Evolutionary conservation across 2,113 vertebrate genomes (phyloP).

Genomic region (Dunckerocampus dactyliophorus): DNA sequence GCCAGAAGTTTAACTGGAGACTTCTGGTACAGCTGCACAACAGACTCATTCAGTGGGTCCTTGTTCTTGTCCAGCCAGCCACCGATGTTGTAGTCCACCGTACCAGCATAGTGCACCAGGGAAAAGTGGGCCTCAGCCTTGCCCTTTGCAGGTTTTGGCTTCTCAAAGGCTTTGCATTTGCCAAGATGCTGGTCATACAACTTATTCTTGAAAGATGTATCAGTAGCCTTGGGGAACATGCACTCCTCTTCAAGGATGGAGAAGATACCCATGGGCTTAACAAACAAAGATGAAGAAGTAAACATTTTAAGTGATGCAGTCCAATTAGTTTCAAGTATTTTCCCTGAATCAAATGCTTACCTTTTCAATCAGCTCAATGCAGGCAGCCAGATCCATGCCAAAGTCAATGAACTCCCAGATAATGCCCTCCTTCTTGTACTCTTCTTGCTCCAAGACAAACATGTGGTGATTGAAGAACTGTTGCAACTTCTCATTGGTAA

Average conservation of each 20-base stretch:
- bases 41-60: constrained; percentile 67
- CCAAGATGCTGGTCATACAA: constrained; percentile 65
- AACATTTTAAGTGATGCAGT: not conserved
- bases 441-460: constrained; percentile 8
- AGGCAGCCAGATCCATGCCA: constrained; percentile 86
- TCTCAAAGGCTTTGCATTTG: constrained; percentile 70
- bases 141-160: constrained; percentile 84
- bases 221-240: constrained; percentile 74
- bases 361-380: constrained; percentile 88
- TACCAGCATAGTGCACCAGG: constrained; percentile 82
- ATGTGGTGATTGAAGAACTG: constrained; percentile 12
- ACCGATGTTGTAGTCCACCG: constrained; percentile 79
- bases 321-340: not conserved
- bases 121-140: constrained; percentile 85
- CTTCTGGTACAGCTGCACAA: constrained; percentile 63
- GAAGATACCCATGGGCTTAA: constrained; percentile 78
- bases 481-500: constrained; percentile 9
- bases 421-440: constrained; percentile 76
- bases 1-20: constrained; percentile 58
- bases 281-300: not conserved
- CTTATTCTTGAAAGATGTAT: constrained; percentile 65
- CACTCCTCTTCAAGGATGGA: constrained; percentile 78
- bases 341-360: constrained; percentile 54
- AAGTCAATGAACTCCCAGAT: constrained; percentile 89
- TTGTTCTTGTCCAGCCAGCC: constrained; percentile 68